Percentiles rank a stretch among this genome's conserved stretches.
Conservation (phyloP, 2,888 invertebrate genomes). For the Copidosoma aretas region DNA sequence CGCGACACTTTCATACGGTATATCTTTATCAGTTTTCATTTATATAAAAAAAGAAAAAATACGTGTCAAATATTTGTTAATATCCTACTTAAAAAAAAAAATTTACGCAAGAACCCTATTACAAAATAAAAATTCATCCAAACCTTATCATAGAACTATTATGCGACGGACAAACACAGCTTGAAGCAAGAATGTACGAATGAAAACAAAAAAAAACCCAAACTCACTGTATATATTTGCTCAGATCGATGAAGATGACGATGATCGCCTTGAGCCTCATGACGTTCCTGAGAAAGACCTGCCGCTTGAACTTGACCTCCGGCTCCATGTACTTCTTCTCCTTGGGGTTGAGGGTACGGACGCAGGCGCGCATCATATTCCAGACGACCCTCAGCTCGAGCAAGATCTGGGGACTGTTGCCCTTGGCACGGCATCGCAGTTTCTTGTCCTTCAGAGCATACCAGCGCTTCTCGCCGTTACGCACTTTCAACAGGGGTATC, state of each 20-base stretch:
- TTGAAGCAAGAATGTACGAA: too few relatives aligned
- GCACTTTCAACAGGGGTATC: constrained; percentile 84
- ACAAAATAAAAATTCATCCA: too few relatives aligned
- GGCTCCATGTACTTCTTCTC: constrained; percentile 95
- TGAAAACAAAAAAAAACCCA: background rate
- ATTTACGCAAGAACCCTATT: too few relatives aligned
- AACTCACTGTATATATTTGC: constrained; percentile 88
- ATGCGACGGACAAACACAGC: too few relatives aligned
- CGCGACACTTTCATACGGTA: too few relatives aligned
- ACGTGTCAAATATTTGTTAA: too few relatives aligned
- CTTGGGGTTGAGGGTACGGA: constrained; percentile 91
- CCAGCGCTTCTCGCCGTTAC: constrained; percentile 93
- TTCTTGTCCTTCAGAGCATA: constrained; percentile 96
- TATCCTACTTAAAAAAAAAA: too few relatives aligned
- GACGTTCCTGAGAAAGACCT: constrained; percentile 92
- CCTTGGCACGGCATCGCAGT: constrained; percentile 87
- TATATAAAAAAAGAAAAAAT: too few relatives aligned
- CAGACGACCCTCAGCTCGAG: constrained; percentile 91
- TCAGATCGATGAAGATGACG: constrained; percentile 85
- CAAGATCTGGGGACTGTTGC: constrained; percentile 86
- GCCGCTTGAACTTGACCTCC: constrained; percentile 94
- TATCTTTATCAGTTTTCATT: too few relatives aligned
- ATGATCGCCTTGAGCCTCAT: constrained; percentile 89
- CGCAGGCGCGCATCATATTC: constrained; percentile 92
- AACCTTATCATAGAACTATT: too few relatives aligned